Conservation (phyloP, 2,797 vertebrate species). For the Neosilurus hyrtlii region DNA sequence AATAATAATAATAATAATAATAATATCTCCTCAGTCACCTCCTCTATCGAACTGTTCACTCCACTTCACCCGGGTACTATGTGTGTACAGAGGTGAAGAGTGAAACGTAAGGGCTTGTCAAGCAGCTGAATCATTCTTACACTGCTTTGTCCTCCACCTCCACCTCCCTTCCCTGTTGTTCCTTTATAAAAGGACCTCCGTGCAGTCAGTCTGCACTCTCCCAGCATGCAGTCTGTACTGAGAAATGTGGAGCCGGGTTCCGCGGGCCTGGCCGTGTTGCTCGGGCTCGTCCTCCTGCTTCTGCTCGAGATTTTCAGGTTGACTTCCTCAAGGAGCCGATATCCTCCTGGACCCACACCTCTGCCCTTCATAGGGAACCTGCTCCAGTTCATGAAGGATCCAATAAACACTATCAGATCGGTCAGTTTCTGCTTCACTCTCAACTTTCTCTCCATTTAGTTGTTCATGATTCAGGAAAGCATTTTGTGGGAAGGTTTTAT, state of each 20-base stretch:
- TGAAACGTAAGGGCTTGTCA: not conserved
- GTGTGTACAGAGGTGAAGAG: not conserved
- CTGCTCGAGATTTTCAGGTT: slow-evolving; percentile 44
- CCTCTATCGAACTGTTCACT: too few species aligned
- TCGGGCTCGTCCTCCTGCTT: slow-evolving; percentile 32
- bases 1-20: too few species aligned
- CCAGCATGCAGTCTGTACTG: slow-evolving; percentile 38
- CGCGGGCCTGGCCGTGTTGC: slow-evolving; percentile 19
- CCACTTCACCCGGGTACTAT: too few species aligned
- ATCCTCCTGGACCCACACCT: slow-evolving; percentile 47
- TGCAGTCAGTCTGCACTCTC: not conserved
- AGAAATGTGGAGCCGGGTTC: slow-evolving; percentile 31
- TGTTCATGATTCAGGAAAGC: not conserved
- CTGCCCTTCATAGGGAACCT: slow-evolving; percentile 40
- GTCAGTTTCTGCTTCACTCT: slow-evolving; percentile 26
- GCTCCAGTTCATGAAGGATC: slow-evolving; percentile 12
- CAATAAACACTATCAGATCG: slow-evolving; percentile 7
- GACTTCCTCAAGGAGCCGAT: not conserved
- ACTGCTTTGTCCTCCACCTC: not conserved
- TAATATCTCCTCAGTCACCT: too few species aligned
- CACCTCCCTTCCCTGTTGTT: not conserved
- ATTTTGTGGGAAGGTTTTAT: not conserved
- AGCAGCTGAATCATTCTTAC: not conserved
- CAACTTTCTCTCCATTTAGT: not conserved
- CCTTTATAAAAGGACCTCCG: not conserved